Percentiles rank a stretch among this genome's conserved stretches.
phyloP scores from a whole-genome alignment of 2,113 vertebrate genomes.

The Acanthochromis polyacanthus region DNA sequence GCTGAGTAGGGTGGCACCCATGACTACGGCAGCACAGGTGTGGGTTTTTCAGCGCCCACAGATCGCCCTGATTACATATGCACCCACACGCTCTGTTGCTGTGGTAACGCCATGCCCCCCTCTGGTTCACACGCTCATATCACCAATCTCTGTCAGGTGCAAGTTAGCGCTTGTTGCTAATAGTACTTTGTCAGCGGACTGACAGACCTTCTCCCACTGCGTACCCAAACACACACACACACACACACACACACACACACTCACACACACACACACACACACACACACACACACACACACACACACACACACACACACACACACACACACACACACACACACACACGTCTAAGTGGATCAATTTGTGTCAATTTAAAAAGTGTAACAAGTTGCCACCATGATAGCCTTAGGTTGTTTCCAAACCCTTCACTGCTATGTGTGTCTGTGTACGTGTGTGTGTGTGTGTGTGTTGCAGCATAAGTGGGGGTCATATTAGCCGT shows the following conservation, averaged over 20 bases:
- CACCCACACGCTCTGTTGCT: constrained; percentile 66
- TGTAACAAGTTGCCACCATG: constrained; percentile 57
- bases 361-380: constrained; percentile 69
- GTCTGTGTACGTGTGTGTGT: constrained; percentile 17
- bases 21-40: constrained; percentile 57
- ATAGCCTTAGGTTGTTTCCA: constrained; percentile 56
- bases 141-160: constrained; percentile 49
- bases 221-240: constrained; percentile 10
- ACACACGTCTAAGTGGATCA: constrained; percentile 58
- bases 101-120: constrained; percentile 63
- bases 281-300: too few relatives aligned
- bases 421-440: constrained; percentile 20
- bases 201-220: constrained; percentile 13
- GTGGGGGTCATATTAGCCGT: constrained; percentile 68
- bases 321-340: too few relatives aligned
- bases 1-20: constrained; percentile 25
- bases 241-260: too few relatives aligned
- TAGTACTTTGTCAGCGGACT: constrained; percentile 32
- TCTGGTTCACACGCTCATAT: constrained; percentile 22
- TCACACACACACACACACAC: too few relatives aligned
- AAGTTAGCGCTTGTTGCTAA: constrained; percentile 44
- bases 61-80: constrained; percentile 44
- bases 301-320: too few relatives aligned
- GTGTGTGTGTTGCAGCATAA: constrained; percentile 22
- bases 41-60: constrained; percentile 36